A percentile compares a stretch with the other conserved stretches of the same genome.
Evolutionary conservation across 2,888 invertebrate species (phyloP).

Genomic region (Patella caerulea): DNA sequence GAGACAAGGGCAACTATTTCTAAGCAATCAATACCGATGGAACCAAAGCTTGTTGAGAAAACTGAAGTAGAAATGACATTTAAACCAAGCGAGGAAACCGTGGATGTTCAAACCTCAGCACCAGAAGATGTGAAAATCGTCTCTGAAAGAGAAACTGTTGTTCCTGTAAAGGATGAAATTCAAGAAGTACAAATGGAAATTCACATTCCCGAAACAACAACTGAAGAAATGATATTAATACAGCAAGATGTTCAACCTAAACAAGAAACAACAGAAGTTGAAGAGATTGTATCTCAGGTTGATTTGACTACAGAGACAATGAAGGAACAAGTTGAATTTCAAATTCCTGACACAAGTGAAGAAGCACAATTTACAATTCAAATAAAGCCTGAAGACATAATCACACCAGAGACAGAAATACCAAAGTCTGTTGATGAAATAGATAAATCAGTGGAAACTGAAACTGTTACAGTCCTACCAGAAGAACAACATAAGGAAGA

Average conservation of each 20-base stretch:
- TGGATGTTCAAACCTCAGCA: slow-evolving; percentile 43
- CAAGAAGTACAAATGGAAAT: slow-evolving; percentile 46
- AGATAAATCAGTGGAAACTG: slow-evolving; percentile 38
- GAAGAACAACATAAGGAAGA: slow-evolving; percentile 49
- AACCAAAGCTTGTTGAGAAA: slow-evolving; percentile 26
- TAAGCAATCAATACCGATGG: slow-evolving; percentile 31
- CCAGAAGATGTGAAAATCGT: slow-evolving; percentile 45
- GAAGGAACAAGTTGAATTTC: slow-evolving; percentile 39
- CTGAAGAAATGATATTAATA: slow-evolving; percentile 28
- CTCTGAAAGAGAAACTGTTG: slow-evolving; percentile 48
- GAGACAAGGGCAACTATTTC: slow-evolving; percentile 52
- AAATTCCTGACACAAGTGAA: slow-evolving; percentile 44
- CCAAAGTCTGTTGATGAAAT: slow-evolving; percentile 37
- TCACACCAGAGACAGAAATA: slow-evolving; percentile 33
- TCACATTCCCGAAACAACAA: slow-evolving; percentile 40
- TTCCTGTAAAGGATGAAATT: slow-evolving; percentile 33
- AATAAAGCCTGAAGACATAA: slow-evolving; percentile 23
- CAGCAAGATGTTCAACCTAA: not conserved
- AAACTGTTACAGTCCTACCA: slow-evolving; percentile 28
- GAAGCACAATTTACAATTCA: slow-evolving; percentile 43
- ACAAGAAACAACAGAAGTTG: not conserved
- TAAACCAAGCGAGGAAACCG: slow-evolving; percentile 26
- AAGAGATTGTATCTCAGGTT: slow-evolving; percentile 1
- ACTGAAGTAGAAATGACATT: slow-evolving; percentile 36
- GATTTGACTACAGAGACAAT: slow-evolving; percentile 41